Base-by-base conservation (phyloP, 92 coral and sea anemone genomes). In the Palythoa heliodiscus region DNA sequence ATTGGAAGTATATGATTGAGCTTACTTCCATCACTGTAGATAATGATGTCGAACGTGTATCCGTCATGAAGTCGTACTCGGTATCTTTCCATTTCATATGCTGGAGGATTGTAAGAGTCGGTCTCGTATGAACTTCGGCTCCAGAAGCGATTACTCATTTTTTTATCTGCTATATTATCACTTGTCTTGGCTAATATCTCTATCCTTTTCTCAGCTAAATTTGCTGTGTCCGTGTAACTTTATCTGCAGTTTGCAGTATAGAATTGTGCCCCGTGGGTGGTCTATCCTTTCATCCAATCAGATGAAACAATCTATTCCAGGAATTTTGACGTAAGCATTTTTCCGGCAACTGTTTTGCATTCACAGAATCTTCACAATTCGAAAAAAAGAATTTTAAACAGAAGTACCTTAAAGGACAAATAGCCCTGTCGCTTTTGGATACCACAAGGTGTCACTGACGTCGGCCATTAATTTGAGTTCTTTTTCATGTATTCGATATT, bases 21-120 rank as follows among this genome's bases (percentile, higher is more conserved):
- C 71, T 66, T 66, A 66, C 71, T 66, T 20, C 71, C 71, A 67
- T 67, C 71, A 15, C 12, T 67, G 38, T 67, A 67, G 37, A 22
- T 0, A 67, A 22, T 24, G 14, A 67, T 22, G 4, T 67, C 38
- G n/a, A 67, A 67, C 4, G 39, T 67, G 38, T 7, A 11, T 4
- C 14, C 35, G 4, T 5, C 12, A 3, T n/a, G 0, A 22, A 67
- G 71, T 24, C 8, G 14, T 22, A 67, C 71, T 25, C 71, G 71
- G 71, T 67, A 67, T 22, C 39, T 67, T 67, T 66, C 35, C 1
- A 24, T 3, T 66, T 20, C 37, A 20, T 66, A 24, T 66, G 7
- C n/a, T 66, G 71, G 71, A 20, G 71, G 71, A 6, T 4, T 1
- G 71, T n/a, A 3, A 20, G 4, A 23, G 35, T 20, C 4, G 9